A percentile compares a stretch with the other conserved stretches of the same genome.
These are phyloP conservation scores for Dusona sp. DNA, from an alignment of 2,888 invertebrate genomes.

Conservation along the genomic window DNA sequence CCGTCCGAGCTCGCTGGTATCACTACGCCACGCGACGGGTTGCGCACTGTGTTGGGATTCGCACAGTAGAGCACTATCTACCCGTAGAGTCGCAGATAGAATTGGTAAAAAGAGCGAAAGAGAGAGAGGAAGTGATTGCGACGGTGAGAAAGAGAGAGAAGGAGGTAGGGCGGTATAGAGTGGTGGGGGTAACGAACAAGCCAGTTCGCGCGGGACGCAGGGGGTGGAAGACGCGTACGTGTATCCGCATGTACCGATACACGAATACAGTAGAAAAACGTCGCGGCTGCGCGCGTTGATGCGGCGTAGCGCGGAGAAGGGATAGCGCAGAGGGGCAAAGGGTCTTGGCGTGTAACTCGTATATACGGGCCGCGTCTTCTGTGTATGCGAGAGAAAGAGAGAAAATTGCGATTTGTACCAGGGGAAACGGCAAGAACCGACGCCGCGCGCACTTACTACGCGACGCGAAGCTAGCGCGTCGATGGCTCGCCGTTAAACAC, in stretches of 20 bases:
- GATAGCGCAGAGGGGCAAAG: constrained; percentile 27
- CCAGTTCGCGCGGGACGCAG: constrained; percentile 44
- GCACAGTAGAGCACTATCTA: constrained; percentile 55
- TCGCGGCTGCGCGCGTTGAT: constrained; percentile 55
- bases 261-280: constrained; percentile 14
- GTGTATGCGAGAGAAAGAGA: constrained; percentile 29
- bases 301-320: constrained; percentile 49
- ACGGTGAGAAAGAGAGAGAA: constrained; percentile 61
- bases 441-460: constrained; percentile 78
- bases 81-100: constrained; percentile 46
- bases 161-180: constrained; percentile 57
- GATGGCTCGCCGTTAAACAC: constrained; percentile 62
- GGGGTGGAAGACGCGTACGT: constrained; percentile 1
- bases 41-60: constrained; percentile 66
- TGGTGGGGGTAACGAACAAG: constrained; percentile 72
- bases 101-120: neutral
- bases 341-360: neutral
- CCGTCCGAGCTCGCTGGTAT: constrained; percentile 77
- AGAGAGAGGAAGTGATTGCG: neutral
- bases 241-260: neutral
- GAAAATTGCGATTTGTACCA: constrained; percentile 32
- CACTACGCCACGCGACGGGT: constrained; percentile 78
- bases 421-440: constrained; percentile 64
- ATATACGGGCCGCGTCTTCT: constrained; percentile 1
- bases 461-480: constrained; percentile 76